Evolutionary conservation across 2,797 vertebrate genomes (phyloP), one percentile per base, ranked within the genome.

Genomic region (Parambassis ranga): DNA sequence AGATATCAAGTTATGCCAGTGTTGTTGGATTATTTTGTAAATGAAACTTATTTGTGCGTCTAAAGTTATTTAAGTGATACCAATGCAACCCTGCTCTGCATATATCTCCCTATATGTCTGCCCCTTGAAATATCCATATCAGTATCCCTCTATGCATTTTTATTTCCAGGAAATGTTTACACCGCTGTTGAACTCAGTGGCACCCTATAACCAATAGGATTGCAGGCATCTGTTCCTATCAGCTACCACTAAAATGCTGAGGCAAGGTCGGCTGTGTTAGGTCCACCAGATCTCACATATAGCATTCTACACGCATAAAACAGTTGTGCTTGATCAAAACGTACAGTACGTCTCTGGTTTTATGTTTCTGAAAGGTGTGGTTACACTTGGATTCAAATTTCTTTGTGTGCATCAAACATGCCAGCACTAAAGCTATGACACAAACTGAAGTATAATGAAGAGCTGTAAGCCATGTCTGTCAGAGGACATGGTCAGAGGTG

Each of bases 1-100:
- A 65, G 58, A 68, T 87, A 86, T 87, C 82, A 87, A 78, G 88
- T 83, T 76, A 69, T 79, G 58, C 65, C 63, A 66, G 35, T 18
- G 19, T 51, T 5, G 20, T 53, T 77, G 43, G 75, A 85, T 83
- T 58, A 68, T 60, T 77, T 75, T 81, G 64, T 75, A 65, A 75
- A 59, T 55, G 56, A 74, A 72, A 65, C 67, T 42, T 63, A 83
- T 86, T 87, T 87, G 53, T 37, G 16, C 43, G 33, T 51, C 41
- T 58, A 65, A 58, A 28, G 71, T 77, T 81, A 84, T 86, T 82
- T 79, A 26, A 70, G 75, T 82, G 69, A 83, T 72, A 74, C 36
- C 11, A 15, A 8, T 0, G 22, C 11, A 60, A 13, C 33, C 33
- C 10, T 35, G 15, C 51, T 20, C 51, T 20, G 10, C 38, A 46